These are phyloP conservation scores for Autographa gamma DNA, from an alignment of 2,888 invertebrate species.

Conservation along the genomic window DNA sequence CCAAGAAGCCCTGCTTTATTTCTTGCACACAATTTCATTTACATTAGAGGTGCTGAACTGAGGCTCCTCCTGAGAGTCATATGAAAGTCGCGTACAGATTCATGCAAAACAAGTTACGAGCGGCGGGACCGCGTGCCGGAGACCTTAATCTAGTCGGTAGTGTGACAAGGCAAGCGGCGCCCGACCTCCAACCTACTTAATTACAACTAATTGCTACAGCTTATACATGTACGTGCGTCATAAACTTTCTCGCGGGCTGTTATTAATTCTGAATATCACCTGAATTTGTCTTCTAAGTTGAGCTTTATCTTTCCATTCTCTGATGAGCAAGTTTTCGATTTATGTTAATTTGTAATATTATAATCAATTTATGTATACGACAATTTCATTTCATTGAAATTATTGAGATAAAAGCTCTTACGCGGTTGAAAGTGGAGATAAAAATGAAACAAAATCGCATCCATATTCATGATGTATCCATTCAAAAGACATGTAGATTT, in stretches of 20 bases:
- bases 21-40: slow-evolving; percentile 88
- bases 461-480: slow-evolving; percentile 28
- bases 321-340: slow-evolving; percentile 54
- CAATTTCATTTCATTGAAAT: slow-evolving; percentile 15
- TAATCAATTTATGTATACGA: slow-evolving; percentile 18
- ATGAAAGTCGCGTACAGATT: slow-evolving; percentile 85
- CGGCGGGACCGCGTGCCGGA: slow-evolving; percentile 77
- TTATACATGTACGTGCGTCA: slow-evolving; percentile 81
- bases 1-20: slow-evolving; percentile 85
- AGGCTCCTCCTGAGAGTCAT: slow-evolving; percentile 82
- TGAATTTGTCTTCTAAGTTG: slow-evolving; percentile 68
- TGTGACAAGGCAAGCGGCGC: slow-evolving; percentile 74
- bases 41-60: slow-evolving; percentile 86
- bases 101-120: slow-evolving; percentile 86
- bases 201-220: slow-evolving; percentile 86
- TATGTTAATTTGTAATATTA: slow-evolving; percentile 36
- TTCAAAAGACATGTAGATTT: slow-evolving; percentile 49
- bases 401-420: slow-evolving; percentile 17
- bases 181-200: slow-evolving; percentile 81
- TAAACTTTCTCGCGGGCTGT: slow-evolving; percentile 78
- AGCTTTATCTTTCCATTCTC: slow-evolving; percentile 46
- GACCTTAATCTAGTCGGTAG: slow-evolving; percentile 83
- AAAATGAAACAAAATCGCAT: slow-evolving; percentile 23
- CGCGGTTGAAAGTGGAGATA: slow-evolving; percentile 3
- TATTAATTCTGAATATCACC: slow-evolving; percentile 77